These are phyloP conservation scores for Enteromius mattozi DNA, from an alignment of 2,797 vertebrate genomes.

Conservation along the genomic window DNA sequence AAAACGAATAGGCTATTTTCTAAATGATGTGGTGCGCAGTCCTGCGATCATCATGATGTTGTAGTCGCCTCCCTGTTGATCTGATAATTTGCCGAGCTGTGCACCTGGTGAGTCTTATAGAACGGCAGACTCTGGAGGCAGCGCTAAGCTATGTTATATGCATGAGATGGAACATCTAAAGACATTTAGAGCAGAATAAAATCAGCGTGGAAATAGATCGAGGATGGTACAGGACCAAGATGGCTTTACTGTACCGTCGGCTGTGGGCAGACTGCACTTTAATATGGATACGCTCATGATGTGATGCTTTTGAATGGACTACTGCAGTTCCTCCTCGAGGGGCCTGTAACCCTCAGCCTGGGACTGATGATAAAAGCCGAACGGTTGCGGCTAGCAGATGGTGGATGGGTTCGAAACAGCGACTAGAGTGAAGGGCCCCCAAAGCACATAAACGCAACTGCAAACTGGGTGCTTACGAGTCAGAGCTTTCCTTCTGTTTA, in stretches of 20 bases:
- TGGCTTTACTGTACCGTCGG: slow-evolving; percentile 63
- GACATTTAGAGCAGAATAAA: slow-evolving; percentile 72
- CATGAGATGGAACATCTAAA: slow-evolving; percentile 68
- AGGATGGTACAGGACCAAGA: slow-evolving; percentile 26
- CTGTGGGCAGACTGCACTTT: slow-evolving; percentile 29
- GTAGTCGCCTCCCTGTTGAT: slow-evolving; percentile 83
- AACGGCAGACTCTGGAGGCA: slow-evolving; percentile 68
- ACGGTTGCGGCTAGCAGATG: slow-evolving; percentile 73
- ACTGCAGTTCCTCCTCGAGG: slow-evolving; percentile 65
- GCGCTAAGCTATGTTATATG: slow-evolving; percentile 72
- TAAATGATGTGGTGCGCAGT: slow-evolving; percentile 80
- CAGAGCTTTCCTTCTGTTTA: slow-evolving; percentile 68
- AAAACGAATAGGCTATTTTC: slow-evolving; percentile 80
- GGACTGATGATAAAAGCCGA: slow-evolving; percentile 71
- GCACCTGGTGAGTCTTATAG: slow-evolving; percentile 84
- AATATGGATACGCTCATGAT: slow-evolving; percentile 68
- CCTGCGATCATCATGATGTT: slow-evolving; percentile 78
- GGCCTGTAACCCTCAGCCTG: slow-evolving; percentile 67
- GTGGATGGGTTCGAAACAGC: slow-evolving; percentile 69
- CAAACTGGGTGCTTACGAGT: slow-evolving; percentile 64
- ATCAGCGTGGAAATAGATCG: slow-evolving; percentile 51
- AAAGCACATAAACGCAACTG: slow-evolving; percentile 68
- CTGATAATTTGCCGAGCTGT: slow-evolving; percentile 80
- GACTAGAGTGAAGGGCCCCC: slow-evolving; percentile 63
- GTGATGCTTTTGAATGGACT: slow-evolving; percentile 73